phyloP scores from a whole-genome alignment of 1,140 invertebrate genomes.

The Drosophila guanche region DNA sequence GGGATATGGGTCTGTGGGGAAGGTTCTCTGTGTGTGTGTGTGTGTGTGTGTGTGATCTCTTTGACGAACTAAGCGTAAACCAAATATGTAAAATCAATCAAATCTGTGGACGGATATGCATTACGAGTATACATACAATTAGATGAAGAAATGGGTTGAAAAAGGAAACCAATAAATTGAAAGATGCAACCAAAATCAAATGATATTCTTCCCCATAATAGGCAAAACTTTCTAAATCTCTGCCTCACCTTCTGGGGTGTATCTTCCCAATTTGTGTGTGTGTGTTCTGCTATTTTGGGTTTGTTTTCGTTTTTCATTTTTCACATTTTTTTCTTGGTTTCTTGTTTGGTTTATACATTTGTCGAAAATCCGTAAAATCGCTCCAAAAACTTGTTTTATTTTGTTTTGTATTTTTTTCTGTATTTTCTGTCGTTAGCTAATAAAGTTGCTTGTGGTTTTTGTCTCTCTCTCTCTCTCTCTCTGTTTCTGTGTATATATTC shows the following conservation, averaged over 20 bases:
- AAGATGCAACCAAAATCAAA: constrained; percentile 22
- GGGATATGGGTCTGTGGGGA: not conserved
- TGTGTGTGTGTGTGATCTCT: constrained; percentile 5
- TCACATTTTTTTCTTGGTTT: constrained; percentile 20
- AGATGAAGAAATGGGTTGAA: constrained; percentile 29
- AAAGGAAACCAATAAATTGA: constrained; percentile 27
- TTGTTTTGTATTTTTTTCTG: constrained; percentile 16
- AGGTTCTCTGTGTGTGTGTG: constrained; percentile 4
- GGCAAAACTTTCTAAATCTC: constrained; percentile 53
- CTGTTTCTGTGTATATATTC: constrained; percentile 19
- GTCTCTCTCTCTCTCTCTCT: constrained; percentile 15
- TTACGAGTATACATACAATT: constrained; percentile 26
- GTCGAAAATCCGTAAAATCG: constrained; percentile 77
- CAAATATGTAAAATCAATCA: constrained; percentile 41
- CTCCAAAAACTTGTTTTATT: constrained; percentile 75
- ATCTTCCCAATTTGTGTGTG: constrained; percentile 5
- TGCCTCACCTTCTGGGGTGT: not conserved
- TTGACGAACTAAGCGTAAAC: constrained; percentile 25
- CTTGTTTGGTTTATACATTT: constrained; percentile 68
- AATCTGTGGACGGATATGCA: constrained; percentile 78
- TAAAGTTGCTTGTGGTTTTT: constrained; percentile 61
- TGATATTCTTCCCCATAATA: constrained; percentile 4
- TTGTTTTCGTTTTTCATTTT: constrained; percentile 50
- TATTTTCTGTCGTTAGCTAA: constrained; percentile 59
- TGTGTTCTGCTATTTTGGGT: constrained; percentile 46